Evolutionary conservation across 2,797 vertebrate species (phyloP).

Genomic region (Micromesistius poutassou): DNA sequence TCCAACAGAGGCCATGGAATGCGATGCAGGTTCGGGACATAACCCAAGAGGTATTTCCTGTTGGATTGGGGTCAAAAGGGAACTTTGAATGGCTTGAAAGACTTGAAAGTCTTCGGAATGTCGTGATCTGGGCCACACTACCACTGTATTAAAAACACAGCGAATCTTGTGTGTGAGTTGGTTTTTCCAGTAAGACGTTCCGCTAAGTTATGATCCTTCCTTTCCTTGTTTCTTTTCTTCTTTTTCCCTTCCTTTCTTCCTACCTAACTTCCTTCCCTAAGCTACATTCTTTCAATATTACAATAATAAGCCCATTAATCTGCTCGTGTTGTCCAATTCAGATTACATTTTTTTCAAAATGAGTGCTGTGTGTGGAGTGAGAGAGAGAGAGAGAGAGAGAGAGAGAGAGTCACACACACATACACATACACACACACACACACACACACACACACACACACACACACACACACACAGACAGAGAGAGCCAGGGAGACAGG

Average conservation of each 20-base stretch:
- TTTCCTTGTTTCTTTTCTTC: not conserved
- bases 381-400: not conserved
- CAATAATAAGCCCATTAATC: not conserved
- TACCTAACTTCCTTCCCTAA: not conserved
- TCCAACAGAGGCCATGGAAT: conserved; percentile 51
- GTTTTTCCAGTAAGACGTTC: not conserved
- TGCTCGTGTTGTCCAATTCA: not conserved
- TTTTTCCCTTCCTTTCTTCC: not conserved
- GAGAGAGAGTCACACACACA: not conserved
- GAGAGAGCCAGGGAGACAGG: conserved; percentile 23
- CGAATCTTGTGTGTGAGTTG: not conserved
- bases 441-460: not conserved
- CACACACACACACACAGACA: too few species aligned
- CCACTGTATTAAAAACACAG: not conserved
- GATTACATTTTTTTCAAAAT: not conserved
- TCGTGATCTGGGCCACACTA: not conserved
- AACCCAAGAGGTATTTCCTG: not conserved
- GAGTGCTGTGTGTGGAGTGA: not conserved
- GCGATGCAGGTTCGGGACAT: conserved; percentile 27
- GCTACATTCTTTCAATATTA: not conserved
- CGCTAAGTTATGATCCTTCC: not conserved
- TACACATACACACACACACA: too few species aligned
- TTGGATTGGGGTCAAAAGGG: not conserved
- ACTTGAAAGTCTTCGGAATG: not conserved
- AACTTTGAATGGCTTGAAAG: not conserved